A percentile compares a stretch with the other conserved stretches of the same genome.
Evolutionary conservation across 2,113 vertebrate species (phyloP).

Genomic region (Albula goreensis): DNA sequence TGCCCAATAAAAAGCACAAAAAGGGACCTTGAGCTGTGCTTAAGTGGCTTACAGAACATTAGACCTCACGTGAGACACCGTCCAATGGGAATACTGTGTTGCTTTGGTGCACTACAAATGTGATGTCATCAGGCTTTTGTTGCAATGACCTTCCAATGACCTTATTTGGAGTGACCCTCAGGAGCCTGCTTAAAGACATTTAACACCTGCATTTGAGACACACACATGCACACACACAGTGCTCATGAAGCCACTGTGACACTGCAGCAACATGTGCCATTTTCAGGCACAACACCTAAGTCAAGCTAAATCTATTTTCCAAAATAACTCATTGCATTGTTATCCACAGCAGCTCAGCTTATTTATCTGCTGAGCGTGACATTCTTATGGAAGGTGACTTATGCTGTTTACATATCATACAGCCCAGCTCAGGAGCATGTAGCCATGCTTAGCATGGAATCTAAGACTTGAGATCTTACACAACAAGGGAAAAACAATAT

Average conservation of each 20-base stretch:
- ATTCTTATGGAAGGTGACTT: neutral
- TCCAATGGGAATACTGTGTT: conserved; percentile 3
- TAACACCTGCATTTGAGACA: neutral
- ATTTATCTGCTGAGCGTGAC: neutral
- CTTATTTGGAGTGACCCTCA: neutral
- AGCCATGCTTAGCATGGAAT: neutral
- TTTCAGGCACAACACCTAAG: neutral
- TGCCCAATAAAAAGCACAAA: neutral
- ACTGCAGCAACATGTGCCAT: neutral
- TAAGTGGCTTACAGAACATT: neutral
- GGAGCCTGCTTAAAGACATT: conserved; percentile 9
- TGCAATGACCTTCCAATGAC: conserved; percentile 6
- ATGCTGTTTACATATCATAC: neutral
- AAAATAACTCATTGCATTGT: neutral
- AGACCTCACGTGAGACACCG: neutral
- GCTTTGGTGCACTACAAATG: neutral
- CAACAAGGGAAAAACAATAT: no score
- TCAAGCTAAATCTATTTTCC: neutral
- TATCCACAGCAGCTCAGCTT: neutral
- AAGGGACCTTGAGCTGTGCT: neutral
- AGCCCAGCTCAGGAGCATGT: neutral
- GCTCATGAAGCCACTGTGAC: neutral
- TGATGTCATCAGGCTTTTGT: conserved; percentile 9
- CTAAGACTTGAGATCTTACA: no score
- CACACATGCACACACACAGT: neutral